Evolutionary conservation across 2,888 invertebrate species (phyloP).

Genomic region (Eurois occulta): DNA sequence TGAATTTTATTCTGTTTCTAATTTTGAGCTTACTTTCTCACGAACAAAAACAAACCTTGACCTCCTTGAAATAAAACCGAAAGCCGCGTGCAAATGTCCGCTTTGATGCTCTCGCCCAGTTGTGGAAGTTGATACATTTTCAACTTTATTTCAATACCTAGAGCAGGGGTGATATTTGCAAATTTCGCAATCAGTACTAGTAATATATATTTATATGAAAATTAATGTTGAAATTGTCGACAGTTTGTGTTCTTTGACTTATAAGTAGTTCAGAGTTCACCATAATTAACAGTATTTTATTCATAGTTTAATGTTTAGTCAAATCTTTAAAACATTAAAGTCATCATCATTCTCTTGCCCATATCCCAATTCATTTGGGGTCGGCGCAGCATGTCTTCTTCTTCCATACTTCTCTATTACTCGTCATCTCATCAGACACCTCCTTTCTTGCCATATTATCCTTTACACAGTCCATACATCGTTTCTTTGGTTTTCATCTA

Average conservation of each 20-base stretch:
- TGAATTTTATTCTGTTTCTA: slow-evolving; percentile 29
- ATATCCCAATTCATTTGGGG: too few species aligned
- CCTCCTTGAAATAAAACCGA: neutral
- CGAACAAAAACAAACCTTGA: slow-evolving; percentile 2
- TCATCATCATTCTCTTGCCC: too few species aligned
- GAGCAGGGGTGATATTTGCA: neutral
- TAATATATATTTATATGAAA: neutral
- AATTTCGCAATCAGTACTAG: neutral
- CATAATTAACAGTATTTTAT: neutral
- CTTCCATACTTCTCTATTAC: too few species aligned
- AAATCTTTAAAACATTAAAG: too few species aligned
- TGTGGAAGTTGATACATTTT: neutral
- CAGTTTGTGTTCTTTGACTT: too few species aligned
- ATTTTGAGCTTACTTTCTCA: slow-evolving; percentile 9
- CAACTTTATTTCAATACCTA: neutral
- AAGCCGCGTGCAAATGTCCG: neutral
- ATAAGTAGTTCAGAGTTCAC: neutral
- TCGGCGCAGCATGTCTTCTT: too few species aligned
- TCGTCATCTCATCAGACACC: too few species aligned
- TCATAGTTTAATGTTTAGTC: neutral
- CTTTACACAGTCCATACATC: too few species aligned
- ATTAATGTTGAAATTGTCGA: neutral
- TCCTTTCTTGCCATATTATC: too few species aligned
- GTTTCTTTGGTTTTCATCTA: too few species aligned
- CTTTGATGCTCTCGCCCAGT: neutral